Conservation (phyloP, 1,140 invertebrate genomes). For the Paraescarpia echinospica region DNA sequence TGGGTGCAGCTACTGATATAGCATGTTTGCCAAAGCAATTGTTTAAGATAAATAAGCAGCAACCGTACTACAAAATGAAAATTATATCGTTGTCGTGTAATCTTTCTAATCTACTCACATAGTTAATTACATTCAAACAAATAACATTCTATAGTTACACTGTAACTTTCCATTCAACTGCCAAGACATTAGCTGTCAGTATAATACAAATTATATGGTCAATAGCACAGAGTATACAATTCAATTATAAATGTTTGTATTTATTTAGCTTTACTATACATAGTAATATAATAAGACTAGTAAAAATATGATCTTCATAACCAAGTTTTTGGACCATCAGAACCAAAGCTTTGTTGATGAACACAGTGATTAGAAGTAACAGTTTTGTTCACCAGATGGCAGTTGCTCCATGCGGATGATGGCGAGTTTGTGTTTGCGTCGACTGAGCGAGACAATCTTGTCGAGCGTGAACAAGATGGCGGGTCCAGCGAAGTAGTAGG, state of each 20-base stretch:
- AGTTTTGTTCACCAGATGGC: conserved; percentile 73
- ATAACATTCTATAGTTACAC: no score
- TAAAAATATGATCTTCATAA: background rate
- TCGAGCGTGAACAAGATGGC: conserved; percentile 87
- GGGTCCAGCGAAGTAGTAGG: conserved; percentile 93
- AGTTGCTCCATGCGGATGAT: conserved; percentile 93
- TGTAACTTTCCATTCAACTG: no score
- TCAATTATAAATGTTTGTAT: background rate
- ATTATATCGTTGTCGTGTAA: no score
- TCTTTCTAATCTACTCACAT: no score
- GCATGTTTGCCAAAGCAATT: no score
- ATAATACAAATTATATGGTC: no score
- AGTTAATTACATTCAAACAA: no score
- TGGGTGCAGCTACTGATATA: no score
- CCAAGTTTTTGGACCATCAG: background rate
- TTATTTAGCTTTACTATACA: background rate
- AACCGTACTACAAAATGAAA: no score
- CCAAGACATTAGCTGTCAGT: no score
- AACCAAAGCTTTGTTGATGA: background rate
- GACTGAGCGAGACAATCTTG: conserved; percentile 80
- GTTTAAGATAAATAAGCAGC: no score
- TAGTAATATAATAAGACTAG: background rate
- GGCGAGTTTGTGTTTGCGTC: conserved; percentile 77
- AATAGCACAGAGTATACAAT: background rate
- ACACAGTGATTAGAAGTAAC: background rate